Evolutionary conservation across 1,140 invertebrate genomes (phyloP), one percentile per base, ranked within the genome.

Genomic region (Platyscapa corneri): DNA sequence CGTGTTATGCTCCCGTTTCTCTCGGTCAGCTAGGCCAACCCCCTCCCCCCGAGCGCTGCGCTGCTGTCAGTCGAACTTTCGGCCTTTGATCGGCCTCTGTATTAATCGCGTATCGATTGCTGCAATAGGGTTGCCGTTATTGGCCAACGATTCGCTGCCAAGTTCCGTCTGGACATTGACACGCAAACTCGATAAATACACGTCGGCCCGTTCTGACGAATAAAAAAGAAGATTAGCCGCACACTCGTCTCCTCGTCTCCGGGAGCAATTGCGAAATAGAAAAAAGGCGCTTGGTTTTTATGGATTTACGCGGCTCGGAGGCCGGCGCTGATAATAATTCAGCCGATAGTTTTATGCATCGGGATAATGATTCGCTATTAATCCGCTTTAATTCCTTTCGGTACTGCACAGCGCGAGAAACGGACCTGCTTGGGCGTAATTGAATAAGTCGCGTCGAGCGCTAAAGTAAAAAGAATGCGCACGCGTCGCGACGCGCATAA

Each of bases 61-160:
- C 84, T 87, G 46, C 86, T 30, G 27, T 30, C 37, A 5, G 27
- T 30, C 14, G 0, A 5, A 87, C 84, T 87, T 87, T 76, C 87
- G 88, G 60, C 83, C 89, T 89, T 89, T 90, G 88, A 90, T 90
- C 88, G 87, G 67, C 85, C 86, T 83, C 86, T 84, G 87, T 88
- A 90, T 91, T 89, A 90, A 91, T 90, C 89, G 89, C 87, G 83
- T 78, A 86, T 88, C 65, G 88, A 86, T 83, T 84, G 12, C 37
- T 27, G 77, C 64, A 56, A 46, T 64, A 70, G 56, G n/a, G 10
- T 46, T 42, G 64, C 72, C 60, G 46, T 72, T 79, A 72, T 79
- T 65, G 56, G 39, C 32, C 42, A 72, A 72, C 65, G 37, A 82
- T 79, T 46, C n/a, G 37, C 53, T 27, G 30, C 20, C 23, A 23